Percentiles rank a stretch among this genome's conserved stretches.
These are phyloP conservation scores for Ia io DNA, from an alignment of 2,113 vertebrate species.

Conservation along the genomic window DNA sequence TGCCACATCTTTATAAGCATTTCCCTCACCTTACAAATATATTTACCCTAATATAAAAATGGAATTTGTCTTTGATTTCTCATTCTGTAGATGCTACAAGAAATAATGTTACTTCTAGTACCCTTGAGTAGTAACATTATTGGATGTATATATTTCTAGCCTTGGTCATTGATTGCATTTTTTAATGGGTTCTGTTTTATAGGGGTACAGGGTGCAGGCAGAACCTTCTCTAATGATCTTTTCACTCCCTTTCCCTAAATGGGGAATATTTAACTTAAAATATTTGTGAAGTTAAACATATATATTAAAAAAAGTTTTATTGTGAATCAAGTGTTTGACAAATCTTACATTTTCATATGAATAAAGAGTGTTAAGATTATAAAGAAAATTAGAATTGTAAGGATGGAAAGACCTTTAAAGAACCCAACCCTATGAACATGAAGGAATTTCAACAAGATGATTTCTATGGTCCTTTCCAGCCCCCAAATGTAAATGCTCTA, in stretches of 20 bases:
- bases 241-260: not conserved
- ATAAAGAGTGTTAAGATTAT: not conserved
- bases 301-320: not conserved
- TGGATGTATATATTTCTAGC: not conserved
- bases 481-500: not conserved
- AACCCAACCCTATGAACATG: not conserved
- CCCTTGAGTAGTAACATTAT: not conserved
- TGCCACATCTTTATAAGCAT: not conserved
- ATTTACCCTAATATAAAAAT: not conserved
- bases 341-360: not conserved
- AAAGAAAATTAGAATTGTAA: slow-evolving; percentile 17
- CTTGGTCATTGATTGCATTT: not conserved
- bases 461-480: slow-evolving; percentile 28
- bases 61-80: not conserved
- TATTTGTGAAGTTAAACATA: not conserved
- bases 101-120: not conserved
- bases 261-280: slow-evolving; percentile 20
- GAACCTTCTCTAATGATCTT: not conserved
- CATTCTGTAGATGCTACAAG: not conserved
- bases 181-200: not conserved
- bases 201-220: not conserved
- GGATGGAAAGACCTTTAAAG: not conserved
- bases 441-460: not conserved
- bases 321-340: not conserved
- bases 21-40: not conserved